phyloP scores from a whole-genome alignment of 2,888 invertebrate genomes.

The Callyntrura sp. region DNA sequence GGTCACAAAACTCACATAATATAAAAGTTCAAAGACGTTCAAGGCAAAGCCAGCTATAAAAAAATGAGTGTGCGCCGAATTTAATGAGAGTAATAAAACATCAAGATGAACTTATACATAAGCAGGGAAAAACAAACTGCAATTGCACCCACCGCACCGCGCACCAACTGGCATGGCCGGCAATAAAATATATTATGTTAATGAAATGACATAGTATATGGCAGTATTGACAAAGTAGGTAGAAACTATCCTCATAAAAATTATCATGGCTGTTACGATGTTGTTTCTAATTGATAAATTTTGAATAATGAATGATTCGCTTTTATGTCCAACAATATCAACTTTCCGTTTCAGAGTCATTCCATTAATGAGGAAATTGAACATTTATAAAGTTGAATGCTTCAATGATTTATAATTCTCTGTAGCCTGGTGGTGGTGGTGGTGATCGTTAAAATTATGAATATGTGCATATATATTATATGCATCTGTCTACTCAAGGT shows the following conservation, averaged over 20 bases:
- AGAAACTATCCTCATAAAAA: too few relatives aligned
- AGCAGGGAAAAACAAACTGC: too few relatives aligned
- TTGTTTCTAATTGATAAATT: background rate
- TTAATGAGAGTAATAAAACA: background rate
- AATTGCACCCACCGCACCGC: too few relatives aligned
- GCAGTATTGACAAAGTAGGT: too few relatives aligned
- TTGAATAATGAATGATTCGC: background rate
- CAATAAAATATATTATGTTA: too few relatives aligned
- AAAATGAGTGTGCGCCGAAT: background rate
- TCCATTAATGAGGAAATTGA: background rate
- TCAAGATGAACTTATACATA: too few relatives aligned
- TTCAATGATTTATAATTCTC: background rate
- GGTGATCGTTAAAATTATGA: background rate
- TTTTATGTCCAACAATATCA: constrained; percentile 1
- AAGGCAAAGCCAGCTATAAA: constrained; percentile 35
- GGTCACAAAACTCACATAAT: background rate
- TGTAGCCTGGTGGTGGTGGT: too few relatives aligned
- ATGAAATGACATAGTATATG: too few relatives aligned
- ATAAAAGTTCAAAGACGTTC: constrained; percentile 58
- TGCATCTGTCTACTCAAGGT: too few relatives aligned
- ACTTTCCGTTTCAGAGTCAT: constrained; percentile 31
- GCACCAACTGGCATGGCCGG: too few relatives aligned
- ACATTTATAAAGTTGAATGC: too few relatives aligned
- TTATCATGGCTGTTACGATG: too few relatives aligned
- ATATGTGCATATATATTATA: background rate